These are phyloP conservation scores for Phortica okadai DNA, from an alignment of 2,888 invertebrate genomes.

Conservation along the genomic window DNA sequence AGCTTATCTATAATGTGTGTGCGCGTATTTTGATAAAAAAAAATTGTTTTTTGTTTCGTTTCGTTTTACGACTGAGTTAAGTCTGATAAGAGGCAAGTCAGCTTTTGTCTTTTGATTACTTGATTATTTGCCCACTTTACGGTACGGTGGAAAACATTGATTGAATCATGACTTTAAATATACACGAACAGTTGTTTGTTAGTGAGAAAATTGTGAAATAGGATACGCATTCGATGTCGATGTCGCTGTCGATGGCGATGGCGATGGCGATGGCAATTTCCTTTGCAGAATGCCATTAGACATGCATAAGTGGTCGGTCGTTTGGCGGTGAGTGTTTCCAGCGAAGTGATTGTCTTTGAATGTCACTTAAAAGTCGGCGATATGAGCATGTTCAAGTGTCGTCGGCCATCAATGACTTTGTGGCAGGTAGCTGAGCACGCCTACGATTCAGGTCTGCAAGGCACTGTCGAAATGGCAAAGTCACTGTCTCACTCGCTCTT, in stretches of 20 bases:
- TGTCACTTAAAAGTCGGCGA: background rate
- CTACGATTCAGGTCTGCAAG: background rate
- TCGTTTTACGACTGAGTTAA: background rate
- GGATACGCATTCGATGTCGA: background rate
- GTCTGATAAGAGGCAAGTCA: background rate
- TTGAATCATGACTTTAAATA: background rate
- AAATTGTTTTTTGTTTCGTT: background rate
- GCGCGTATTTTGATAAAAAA: background rate
- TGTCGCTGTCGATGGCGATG: no score
- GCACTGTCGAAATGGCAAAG: background rate
- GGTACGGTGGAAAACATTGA: background rate
- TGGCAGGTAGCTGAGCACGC: slow-evolving; percentile 7
- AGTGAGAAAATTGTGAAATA: slow-evolving; percentile 25
- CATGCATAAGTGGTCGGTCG: slow-evolving; percentile 14
- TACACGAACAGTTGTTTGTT: background rate
- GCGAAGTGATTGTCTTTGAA: slow-evolving; percentile 3
- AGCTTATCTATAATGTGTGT: slow-evolving; percentile 1
- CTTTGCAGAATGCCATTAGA: slow-evolving; percentile 16
- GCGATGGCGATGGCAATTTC: background rate
- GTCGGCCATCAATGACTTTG: background rate
- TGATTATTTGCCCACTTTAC: no score
- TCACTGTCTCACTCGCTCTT: slow-evolving; percentile 4
- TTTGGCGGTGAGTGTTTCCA: slow-evolving; percentile 21
- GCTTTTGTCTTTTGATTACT: no score
- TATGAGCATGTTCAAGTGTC: slow-evolving; percentile 18